Base-by-base conservation (phyloP, 1,140 invertebrate species). In the Harpegnathos saltator region DNA sequence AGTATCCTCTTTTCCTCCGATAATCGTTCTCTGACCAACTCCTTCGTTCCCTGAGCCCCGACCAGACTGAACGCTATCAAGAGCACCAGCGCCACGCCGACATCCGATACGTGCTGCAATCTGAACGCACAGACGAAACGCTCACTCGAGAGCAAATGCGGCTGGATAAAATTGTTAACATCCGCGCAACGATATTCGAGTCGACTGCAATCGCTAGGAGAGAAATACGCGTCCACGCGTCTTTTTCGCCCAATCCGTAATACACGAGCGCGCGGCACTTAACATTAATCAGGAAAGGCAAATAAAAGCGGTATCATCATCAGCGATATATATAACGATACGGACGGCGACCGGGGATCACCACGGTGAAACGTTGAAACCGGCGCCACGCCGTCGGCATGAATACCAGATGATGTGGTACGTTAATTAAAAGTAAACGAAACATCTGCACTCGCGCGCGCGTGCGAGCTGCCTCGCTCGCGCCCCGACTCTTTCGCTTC, bases 31-130 rank as follows among this genome's bases (percentile, higher is more conserved):
- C 94, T 92, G 7, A 96, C 96, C 75, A 96, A 90, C 91, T 96
- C 96, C 14, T 95, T 94, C 0, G 95, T 95, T 1, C 94, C 95
- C 38, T 95, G 95, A 0, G 96, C 95, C 9, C 95, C 94, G 3
- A 96, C 95, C 90, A 96, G 88, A 82, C 95, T 95, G 88, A 96
- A 96, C 17, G 95, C 96, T 12, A 96, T 92, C 63, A 96, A 87
- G 50, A 96, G 90, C 62, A 96, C 95, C n/a, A 95, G 93, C 0
- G 96, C 95, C 48, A 96, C 95, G 17, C 96, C 96, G 12, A 96
- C 95, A 89, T 96, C 96, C 1, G 95, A 96, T 0, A 96, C 94
- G 91, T 96, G 96, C 82, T 96, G 96, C 72, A 96, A 93, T 48
- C 96, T 96, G 80, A n/a, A 19, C 84, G 89, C 56, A 65, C 22